Evolutionary conservation across 2,888 invertebrate genomes (phyloP).

Genomic region (Petrolisthes manimaculis): DNA sequence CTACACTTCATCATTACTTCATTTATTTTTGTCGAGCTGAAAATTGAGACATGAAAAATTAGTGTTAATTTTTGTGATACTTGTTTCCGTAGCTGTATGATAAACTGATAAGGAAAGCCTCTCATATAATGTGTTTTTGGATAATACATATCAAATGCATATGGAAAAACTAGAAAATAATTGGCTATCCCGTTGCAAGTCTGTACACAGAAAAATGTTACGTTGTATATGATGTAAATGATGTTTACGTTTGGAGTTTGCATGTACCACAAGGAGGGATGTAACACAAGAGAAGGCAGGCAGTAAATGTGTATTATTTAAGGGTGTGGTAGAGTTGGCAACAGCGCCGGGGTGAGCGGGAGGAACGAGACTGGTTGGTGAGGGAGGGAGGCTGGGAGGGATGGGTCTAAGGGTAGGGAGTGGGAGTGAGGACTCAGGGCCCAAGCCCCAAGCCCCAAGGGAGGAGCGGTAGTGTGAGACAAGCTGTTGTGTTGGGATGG

Average conservation of each 20-base stretch:
- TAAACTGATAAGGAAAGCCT: too few species aligned
- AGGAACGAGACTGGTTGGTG: too few species aligned
- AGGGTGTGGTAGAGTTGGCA: background rate
- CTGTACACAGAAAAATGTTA: background rate
- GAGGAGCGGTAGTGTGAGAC: slow-evolving; percentile 33
- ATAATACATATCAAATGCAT: background rate
- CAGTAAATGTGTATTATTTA: slow-evolving; percentile 2
- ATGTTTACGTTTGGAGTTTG: background rate
- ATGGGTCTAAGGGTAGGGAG: background rate
- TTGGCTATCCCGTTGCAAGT: too few species aligned
- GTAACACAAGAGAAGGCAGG: background rate
- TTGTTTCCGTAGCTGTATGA: too few species aligned
- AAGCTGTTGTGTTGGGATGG: slow-evolving; percentile 26
- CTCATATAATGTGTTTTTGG: background rate
- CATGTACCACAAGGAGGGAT: background rate
- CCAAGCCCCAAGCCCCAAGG: too few species aligned
- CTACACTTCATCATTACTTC: background rate
- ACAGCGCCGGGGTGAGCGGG: background rate
- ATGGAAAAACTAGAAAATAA: too few species aligned
- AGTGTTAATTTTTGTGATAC: background rate
- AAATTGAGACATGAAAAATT: background rate
- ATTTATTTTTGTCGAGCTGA: background rate
- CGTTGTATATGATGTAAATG: background rate
- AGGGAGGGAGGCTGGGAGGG: background rate
- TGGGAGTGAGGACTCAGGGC: background rate